Conservation (phyloP, 2,888 invertebrate genomes). For the Stegophylla sp. region DNA sequence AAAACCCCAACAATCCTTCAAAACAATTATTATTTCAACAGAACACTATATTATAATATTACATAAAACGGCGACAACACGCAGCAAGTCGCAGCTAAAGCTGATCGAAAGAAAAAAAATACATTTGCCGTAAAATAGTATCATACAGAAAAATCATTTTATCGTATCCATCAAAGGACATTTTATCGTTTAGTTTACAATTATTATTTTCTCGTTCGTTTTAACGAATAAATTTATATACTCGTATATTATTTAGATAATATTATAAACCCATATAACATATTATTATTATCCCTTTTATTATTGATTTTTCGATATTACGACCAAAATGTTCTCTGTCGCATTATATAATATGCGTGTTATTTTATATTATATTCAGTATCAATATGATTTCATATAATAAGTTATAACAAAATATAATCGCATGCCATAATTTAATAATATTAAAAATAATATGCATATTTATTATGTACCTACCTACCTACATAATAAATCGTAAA, state of each 20-base stretch:
- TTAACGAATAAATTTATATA: neutral
- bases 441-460: too few relatives aligned
- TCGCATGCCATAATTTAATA: too few relatives aligned
- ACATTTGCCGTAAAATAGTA: neutral
- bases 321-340: conserved; percentile 30
- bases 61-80: neutral
- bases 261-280: too few relatives aligned
- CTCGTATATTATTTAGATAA: too few relatives aligned
- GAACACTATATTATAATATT: too few relatives aligned
- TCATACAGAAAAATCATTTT: neutral
- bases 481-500: too few relatives aligned
- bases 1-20: neutral
- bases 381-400: neutral
- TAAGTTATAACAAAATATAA: conserved; percentile 3
- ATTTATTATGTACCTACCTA: too few relatives aligned
- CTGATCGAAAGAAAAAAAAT: conserved; percentile 2
- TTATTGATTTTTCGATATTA: conserved; percentile 34
- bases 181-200: conserved; percentile 6
- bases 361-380: too few relatives aligned
- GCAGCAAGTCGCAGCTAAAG: neutral
- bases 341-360: neutral
- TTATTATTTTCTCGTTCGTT: conserved; percentile 27
- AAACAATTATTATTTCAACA: conserved; percentile 1
- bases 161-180: conserved; percentile 10
- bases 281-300: too few relatives aligned